A percentile compares a stretch with the other conserved stretches of the same genome.
Conservation (phyloP, 2,888 invertebrate species). For the Pandemis corylana region DNA sequence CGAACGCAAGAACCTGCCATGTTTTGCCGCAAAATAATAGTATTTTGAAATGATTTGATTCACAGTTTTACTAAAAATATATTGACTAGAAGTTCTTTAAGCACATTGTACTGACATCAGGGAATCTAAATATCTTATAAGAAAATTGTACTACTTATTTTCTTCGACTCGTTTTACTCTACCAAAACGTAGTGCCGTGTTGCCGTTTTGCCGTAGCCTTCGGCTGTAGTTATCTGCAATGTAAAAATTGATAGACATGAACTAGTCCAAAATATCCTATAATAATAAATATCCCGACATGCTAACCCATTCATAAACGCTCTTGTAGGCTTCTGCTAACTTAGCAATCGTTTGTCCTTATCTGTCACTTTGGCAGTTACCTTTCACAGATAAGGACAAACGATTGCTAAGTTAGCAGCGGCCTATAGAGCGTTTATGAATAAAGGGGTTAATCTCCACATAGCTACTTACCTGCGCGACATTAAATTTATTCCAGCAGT, state of each 20-base stretch:
- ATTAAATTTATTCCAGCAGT: too few relatives aligned
- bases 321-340: too few relatives aligned
- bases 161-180: slow-evolving; percentile 44
- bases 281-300: too few relatives aligned
- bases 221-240: slow-evolving; percentile 71
- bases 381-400: too few relatives aligned
- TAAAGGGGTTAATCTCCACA: too few relatives aligned
- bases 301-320: too few relatives aligned
- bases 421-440: too few relatives aligned
- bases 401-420: too few relatives aligned
- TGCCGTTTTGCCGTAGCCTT: slow-evolving; percentile 61
- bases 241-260: slow-evolving; percentile 22
- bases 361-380: too few relatives aligned
- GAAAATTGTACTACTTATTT: not conserved
- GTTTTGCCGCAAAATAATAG: not conserved
- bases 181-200: slow-evolving; percentile 60
- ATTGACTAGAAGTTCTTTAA: not conserved
- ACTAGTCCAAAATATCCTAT: too few relatives aligned
- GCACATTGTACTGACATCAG: not conserved
- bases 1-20: not conserved
- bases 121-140: not conserved
- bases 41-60: not conserved
- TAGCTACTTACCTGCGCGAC: too few relatives aligned
- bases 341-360: too few relatives aligned
- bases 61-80: slow-evolving; percentile 1